Percentiles rank a stretch among this genome's conserved stretches.
phyloP scores from a whole-genome alignment of 2,113 vertebrate species.

The Saccopteryx leptura region DNA sequence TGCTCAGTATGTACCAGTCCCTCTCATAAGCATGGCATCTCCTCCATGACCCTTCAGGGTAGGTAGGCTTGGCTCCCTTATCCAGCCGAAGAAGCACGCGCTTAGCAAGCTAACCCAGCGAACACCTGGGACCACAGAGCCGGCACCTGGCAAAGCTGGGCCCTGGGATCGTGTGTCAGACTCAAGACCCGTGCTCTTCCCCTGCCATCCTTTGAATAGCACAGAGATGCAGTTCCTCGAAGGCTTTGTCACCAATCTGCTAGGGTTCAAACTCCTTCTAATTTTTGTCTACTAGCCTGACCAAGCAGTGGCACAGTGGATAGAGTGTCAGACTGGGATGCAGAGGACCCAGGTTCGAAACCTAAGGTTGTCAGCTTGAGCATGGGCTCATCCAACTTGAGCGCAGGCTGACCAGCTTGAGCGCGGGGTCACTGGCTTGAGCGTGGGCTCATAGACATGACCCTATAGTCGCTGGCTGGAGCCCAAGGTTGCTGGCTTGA shows the following conservation, averaged over 20 bases:
- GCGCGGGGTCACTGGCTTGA: no score
- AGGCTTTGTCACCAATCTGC: background rate
- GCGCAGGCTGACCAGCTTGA: no score
- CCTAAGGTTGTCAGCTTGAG: no score
- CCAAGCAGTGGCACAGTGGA: no score
- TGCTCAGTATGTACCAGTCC: accelerated
- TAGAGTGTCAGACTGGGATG: no score
- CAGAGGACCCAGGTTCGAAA: no score
- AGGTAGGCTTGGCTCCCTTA: no score
- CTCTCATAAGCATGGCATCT: background rate
- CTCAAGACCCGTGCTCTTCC: background rate
- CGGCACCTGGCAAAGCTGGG: background rate
- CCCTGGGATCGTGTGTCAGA: background rate
- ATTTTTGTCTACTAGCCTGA: background rate
- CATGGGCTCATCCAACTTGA: no score
- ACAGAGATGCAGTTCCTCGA: background rate
- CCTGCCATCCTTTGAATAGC: background rate
- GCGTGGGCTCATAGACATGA: no score
- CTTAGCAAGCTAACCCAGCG: background rate
- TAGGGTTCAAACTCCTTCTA: background rate
- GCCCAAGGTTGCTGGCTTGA: no score
- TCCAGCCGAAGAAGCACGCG: background rate
- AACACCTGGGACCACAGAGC: background rate
- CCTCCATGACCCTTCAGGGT: background rate
- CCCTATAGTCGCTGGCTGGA: no score